These are phyloP conservation scores for Acleris holmiana DNA, from an alignment of 2,888 invertebrate species.

Conservation along the genomic window DNA sequence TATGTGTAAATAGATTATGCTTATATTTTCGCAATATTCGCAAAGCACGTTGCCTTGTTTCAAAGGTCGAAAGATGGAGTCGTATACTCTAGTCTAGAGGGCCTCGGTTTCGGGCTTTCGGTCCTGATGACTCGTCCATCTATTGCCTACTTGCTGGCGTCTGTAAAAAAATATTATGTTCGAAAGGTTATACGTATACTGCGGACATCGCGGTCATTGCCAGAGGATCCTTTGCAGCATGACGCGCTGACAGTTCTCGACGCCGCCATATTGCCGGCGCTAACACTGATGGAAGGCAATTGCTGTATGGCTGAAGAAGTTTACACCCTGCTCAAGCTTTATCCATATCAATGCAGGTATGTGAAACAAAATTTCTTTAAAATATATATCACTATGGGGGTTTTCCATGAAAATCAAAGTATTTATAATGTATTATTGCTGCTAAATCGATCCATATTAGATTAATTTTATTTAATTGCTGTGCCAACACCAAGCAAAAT, in stretches of 20 bases:
- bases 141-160: too few species aligned
- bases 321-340: slow-evolving; percentile 94
- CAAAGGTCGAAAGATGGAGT: too few species aligned
- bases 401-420: too few species aligned
- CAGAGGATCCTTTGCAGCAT: slow-evolving; percentile 87
- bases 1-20: not conserved
- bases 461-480: too few species aligned
- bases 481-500: too few species aligned
- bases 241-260: slow-evolving; percentile 95
- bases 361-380: slow-evolving; percentile 37
- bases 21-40: too few species aligned
- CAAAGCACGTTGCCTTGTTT: too few species aligned
- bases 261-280: slow-evolving; percentile 93
- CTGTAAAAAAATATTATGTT: not conserved
- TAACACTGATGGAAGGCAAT: slow-evolving; percentile 96
- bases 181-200: slow-evolving; percentile 75
- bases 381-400: not conserved
- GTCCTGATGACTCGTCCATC: too few species aligned
- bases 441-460: too few species aligned
- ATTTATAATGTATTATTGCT: too few species aligned
- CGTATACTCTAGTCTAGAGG: too few species aligned
- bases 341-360: slow-evolving; percentile 93
- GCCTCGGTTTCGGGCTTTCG: too few species aligned
- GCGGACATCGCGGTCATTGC: slow-evolving; percentile 63
- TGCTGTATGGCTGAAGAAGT: slow-evolving; percentile 98